Percentiles rank a stretch among this genome's conserved stretches.
Conservation (phyloP, 2,113 vertebrate species). For the Epinephelus fuscoguttatus region DNA sequence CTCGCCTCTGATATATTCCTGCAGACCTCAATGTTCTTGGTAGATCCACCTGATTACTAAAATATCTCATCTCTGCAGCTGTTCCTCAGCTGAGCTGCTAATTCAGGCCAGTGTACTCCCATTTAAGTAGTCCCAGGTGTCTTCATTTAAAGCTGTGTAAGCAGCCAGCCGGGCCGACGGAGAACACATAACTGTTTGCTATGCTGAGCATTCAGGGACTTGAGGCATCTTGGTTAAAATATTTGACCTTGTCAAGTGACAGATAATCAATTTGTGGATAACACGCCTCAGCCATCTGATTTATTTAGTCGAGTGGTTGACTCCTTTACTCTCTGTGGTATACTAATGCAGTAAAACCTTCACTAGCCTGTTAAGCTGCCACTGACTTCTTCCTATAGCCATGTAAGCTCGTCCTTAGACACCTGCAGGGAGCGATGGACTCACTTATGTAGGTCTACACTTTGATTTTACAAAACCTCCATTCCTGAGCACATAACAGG, state of each 20-base stretch:
- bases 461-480: constrained; percentile 46
- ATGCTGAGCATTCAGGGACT: constrained; percentile 75
- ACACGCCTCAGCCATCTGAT: constrained; percentile 68
- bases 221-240: constrained; percentile 77
- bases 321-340: constrained; percentile 62
- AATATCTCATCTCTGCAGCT: constrained; percentile 80
- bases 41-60: constrained; percentile 80
- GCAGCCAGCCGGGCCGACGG: constrained; percentile 65
- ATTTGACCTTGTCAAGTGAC: constrained; percentile 84
- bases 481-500: constrained; percentile 15
- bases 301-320: constrained; percentile 74
- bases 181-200: constrained; percentile 71
- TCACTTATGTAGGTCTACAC: constrained; percentile 35
- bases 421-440: constrained; percentile 57
- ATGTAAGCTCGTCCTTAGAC: constrained; percentile 53
- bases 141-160: constrained; percentile 80
- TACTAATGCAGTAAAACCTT: constrained; percentile 55
- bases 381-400: constrained; percentile 52
- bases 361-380: constrained; percentile 52
- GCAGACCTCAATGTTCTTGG: constrained; percentile 70
- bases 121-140: constrained; percentile 80
- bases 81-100: constrained; percentile 80
- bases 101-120: constrained; percentile 80
- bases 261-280: constrained; percentile 83
- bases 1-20: constrained; percentile 58